Evolutionary conservation across 2,888 invertebrate species (phyloP), one percentile per base, ranked within the genome.

Genomic region (Cremastobaeus sp.): DNA sequence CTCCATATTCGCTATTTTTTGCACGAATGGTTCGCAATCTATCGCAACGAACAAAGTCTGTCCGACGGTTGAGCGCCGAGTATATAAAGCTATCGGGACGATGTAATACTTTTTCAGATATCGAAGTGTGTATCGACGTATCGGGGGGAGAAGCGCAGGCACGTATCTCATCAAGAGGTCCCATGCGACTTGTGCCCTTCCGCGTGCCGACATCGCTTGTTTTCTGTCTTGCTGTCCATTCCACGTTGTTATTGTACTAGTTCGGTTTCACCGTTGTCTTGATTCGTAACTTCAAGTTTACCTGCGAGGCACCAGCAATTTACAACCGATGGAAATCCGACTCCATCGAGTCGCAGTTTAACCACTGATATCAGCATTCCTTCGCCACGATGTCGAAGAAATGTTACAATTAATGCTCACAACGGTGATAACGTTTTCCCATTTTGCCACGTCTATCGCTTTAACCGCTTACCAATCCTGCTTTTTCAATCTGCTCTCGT

Each of bases 401-500:
- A n/a, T 39, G 14, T 43, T 35, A 52, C 30, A 54, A 64, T 60
- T 69, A 59, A 74, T 50, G 28, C 45, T 64, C 11, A 30, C 30
- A 34, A 21, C 37, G 28, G 57, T 74, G 68, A 74, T 62, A 72
- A 71, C 20, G 12, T 50, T 11, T 55, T 69, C 48, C 50, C 47
- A 39, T 72, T 62, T 65, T 54, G 14, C 34, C 41, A 47, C 45
- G 62, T 70, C 55, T 60, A 60, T 45, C 68, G 43, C 52, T 54
- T 60, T 64, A 68, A 35, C 69, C 47, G 37, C 57, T 54, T 57
- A 62, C 60, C 57, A 60, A 79, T 78, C 80, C 76, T 74, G 79
- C 78, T 77, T 78, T 74, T 74, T 74, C 43, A 77, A 80, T 80
- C 78, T 77, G 77, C 78, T 76, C 77, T 57, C 66, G 72, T 79